Evolutionary conservation across 1,140 invertebrate species (phyloP), one percentile per base, ranked within the genome.

Genomic region (Neodiprion virginianus): DNA sequence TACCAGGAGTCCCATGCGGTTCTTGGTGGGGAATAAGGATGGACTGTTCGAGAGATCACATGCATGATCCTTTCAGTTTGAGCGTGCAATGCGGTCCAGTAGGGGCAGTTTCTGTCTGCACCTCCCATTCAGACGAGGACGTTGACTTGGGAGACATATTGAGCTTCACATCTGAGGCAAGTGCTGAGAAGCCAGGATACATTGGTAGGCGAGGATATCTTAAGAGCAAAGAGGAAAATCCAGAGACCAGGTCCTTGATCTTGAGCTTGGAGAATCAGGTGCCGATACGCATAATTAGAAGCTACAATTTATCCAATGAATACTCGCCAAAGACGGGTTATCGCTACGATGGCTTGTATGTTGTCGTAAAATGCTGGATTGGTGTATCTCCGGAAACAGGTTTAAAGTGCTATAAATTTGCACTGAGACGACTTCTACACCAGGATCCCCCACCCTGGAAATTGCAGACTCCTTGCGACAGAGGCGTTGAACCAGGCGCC

Each of bases 21-120:
- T 84, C 81, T 1, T 89, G 88, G 88, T 89, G 88, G 87, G 87
- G 87, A 17, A 85, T 88, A 40, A 83, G 87, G 28, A 85, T 88
- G 79, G 86, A 89, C 61, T 88, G 87, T 68, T 83, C 86, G 0
- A 81, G 84, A 12, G 84, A 86, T 61, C 73, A 74, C 7, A 79
- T 89, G 17, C 88, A 89, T 48, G 74, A 77, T 69, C 85, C 86
- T 0, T 86, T 88, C 12, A 75, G 83, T 28, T 76, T 76, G 23
- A 80, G 85, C 23, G 74, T 87, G 48, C 81, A 86, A 17, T 79
- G 85, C n/a, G 86, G 85, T n/a, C 78, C 84, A 8, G 84, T 82
- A 68, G 87, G 86, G 8, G 86, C 84, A 69, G 75, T 82, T 0
- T 88, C 88, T 0, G 75, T 88, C 10, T 89, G 86, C 49, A 83